A percentile compares a stretch with the other conserved stretches of the same genome.
These are phyloP conservation scores for Chitala chitala DNA, from an alignment of 2,113 vertebrate species.

Conservation along the genomic window DNA sequence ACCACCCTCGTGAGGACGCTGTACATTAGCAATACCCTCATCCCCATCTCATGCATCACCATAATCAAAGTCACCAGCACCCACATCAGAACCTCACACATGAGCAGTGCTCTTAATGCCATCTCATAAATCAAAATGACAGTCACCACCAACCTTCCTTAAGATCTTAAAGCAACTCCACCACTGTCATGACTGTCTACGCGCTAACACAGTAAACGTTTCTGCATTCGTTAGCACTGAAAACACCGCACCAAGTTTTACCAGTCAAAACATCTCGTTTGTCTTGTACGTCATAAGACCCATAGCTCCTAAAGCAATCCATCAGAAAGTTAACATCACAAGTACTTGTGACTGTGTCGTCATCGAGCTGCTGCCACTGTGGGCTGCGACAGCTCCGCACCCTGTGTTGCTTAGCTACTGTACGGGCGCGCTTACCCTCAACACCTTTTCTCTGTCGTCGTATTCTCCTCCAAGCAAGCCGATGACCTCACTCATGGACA, in stretches of 20 bases:
- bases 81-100: not conserved
- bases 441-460: conserved; percentile 64
- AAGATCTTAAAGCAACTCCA: too few relatives aligned
- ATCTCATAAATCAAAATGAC: not conserved
- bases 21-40: not conserved
- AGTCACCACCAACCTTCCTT: too few relatives aligned
- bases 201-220: not conserved
- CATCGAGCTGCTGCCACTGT: too few relatives aligned
- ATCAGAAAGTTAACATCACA: too few relatives aligned
- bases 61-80: not conserved
- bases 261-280: too few relatives aligned
- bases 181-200: not conserved
- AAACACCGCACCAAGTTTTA: too few relatives aligned
- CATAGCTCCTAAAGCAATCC: too few relatives aligned
- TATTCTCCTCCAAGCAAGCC: conserved; percentile 89
- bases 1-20: not conserved
- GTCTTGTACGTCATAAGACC: too few relatives aligned
- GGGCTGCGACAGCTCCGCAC: too few relatives aligned
- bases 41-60: not conserved
- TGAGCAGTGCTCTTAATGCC: not conserved
- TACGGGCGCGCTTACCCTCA: conserved; percentile 87
- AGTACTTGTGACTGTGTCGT: too few relatives aligned
- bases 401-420: too few relatives aligned
- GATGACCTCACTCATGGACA: conserved; percentile 91
- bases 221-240: too few relatives aligned